Conservation (phyloP, 2,797 vertebrate genomes). For the Orientallactaga sibirica region DNA sequence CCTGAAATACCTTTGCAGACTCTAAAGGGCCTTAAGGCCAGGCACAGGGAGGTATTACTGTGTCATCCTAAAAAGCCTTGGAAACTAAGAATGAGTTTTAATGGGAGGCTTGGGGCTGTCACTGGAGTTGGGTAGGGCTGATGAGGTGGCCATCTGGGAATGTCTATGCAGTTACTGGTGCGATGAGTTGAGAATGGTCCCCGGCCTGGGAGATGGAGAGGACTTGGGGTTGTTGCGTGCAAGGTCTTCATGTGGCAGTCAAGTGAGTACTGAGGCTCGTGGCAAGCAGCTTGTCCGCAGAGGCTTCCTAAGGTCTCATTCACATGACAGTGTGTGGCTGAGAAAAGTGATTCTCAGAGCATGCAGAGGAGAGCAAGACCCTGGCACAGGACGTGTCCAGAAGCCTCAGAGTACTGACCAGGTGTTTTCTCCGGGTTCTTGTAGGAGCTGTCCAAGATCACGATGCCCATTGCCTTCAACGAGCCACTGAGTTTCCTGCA, state of each 20-base stretch:
- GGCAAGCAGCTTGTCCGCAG: rapidly evolving
- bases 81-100: neutral
- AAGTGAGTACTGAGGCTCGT: neutral
- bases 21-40: neutral
- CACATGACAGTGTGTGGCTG: neutral
- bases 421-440: neutral
- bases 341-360: neutral
- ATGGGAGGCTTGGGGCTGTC: neutral
- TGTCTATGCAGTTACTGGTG: neutral
- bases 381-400: neutral
- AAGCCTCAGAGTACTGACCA: neutral
- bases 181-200: too few species aligned
- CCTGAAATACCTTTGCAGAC: neutral
- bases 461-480: conserved; percentile 98
- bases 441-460: conserved; percentile 98
- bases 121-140: rapidly evolving
- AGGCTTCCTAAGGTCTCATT: neutral
- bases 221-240: rapidly evolving
- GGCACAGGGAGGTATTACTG: neutral
- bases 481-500: conserved; percentile 98
- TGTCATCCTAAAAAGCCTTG: neutral
- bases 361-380: too few species aligned
- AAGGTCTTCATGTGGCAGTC: neutral
- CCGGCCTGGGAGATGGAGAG: neutral
- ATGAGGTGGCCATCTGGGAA: rapidly evolving